Evolutionary conservation across 2,888 invertebrate genomes (phyloP).

Genomic region (Eupeodes luniger): DNA sequence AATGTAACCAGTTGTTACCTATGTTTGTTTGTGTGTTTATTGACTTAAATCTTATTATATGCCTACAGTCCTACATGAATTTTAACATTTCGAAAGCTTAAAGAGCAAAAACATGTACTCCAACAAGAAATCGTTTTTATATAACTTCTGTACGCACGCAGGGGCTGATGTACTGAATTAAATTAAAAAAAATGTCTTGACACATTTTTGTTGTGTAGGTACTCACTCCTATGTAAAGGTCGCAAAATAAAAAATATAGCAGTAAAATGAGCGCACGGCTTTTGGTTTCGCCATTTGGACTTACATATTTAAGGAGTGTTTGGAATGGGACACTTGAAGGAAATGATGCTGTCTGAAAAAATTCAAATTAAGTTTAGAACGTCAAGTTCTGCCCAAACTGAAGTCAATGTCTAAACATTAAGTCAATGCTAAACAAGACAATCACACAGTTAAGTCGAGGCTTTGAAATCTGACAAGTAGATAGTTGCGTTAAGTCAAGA

Average conservation of each 20-base stretch:
- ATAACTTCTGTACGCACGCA: background rate
- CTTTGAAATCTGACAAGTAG: too few species aligned
- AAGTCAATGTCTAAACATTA: too few species aligned
- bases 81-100: background rate
- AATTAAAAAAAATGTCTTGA: background rate
- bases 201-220: too few species aligned
- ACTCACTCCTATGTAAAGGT: too few species aligned
- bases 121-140: background rate
- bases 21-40: too few species aligned
- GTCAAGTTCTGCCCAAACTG: too few species aligned
- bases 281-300: background rate
- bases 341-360: too few species aligned
- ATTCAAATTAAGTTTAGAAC: too few species aligned
- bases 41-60: too few species aligned
- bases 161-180: background rate
- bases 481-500: too few species aligned
- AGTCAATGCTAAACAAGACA: too few species aligned
- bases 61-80: background rate
- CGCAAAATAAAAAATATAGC: background rate
- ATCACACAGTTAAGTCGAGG: too few species aligned
- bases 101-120: background rate
- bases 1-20: background rate
- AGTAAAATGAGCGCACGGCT: background rate
- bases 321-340: background rate
- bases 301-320: constrained; percentile 6